Conservation (phyloP, 2,113 vertebrate species). For the Sminthopsis crassicaudata region DNA sequence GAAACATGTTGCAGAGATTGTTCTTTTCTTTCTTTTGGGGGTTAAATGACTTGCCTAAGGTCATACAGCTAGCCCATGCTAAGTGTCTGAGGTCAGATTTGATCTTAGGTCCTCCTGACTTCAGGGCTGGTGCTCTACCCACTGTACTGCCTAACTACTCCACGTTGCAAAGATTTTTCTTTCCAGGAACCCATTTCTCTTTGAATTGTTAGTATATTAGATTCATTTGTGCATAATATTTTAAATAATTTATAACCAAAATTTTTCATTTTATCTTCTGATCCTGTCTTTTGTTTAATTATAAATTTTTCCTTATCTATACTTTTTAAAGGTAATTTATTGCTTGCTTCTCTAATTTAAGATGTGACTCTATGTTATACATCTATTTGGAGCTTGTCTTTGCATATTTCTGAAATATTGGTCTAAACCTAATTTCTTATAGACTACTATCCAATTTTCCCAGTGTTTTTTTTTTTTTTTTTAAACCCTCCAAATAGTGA, state of each 20-base stretch:
- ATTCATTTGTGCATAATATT: not conserved
- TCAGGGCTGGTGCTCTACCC: no score
- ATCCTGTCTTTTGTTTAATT: not conserved
- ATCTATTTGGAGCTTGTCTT: no score
- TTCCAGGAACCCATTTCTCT: not conserved
- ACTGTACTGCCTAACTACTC: no score
- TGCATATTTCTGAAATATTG: not conserved
- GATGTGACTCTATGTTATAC: no score
- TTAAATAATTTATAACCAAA: not conserved
- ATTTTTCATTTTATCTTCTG: not conserved
- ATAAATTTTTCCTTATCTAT: not conserved
- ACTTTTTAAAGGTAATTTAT: not conserved
- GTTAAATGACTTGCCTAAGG: no score
- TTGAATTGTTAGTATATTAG: not conserved
- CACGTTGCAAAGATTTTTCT: not conserved
- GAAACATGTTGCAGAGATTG: not conserved
- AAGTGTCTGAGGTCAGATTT: no score
- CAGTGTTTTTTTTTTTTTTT: not conserved
- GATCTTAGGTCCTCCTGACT: no score
- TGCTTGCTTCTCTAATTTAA: not conserved
- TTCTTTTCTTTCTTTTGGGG: not conserved
- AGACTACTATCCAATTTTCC: not conserved
- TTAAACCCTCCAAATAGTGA: not conserved
- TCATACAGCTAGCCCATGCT: no score
- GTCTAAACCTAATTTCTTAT: not conserved